These are phyloP conservation scores for Epizoanthus illoricatus DNA, from an alignment of 92 coral and sea anemone genomes.

Conservation along the genomic window DNA sequence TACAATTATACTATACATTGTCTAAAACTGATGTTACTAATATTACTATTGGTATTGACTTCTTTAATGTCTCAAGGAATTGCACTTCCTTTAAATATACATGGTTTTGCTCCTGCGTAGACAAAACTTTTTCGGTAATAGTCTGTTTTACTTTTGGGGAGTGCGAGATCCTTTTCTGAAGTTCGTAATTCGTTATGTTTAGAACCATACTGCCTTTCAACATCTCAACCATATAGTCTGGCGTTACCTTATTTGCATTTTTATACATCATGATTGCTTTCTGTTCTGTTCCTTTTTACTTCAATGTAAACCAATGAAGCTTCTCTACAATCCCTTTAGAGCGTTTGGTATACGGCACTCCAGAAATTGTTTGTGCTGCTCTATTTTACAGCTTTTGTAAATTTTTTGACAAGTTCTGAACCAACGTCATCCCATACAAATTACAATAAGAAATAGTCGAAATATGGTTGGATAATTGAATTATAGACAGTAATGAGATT, in stretches of 20 bases:
- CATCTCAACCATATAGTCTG: too few species aligned
- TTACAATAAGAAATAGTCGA: background rate
- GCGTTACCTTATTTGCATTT: too few species aligned
- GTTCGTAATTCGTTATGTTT: too few species aligned
- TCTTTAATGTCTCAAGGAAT: background rate
- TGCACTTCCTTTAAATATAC: background rate
- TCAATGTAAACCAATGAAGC: background rate
- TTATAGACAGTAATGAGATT: too few species aligned
- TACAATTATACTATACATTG: background rate
- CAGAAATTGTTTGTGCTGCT: background rate
- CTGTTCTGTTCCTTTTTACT: too few species aligned
- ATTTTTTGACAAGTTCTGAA: too few species aligned
- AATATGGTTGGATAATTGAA: background rate
- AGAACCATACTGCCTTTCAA: too few species aligned
- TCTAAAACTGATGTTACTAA: too few species aligned
- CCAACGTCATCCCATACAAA: background rate
- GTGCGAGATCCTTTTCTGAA: too few species aligned
- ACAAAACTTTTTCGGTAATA: too few species aligned
- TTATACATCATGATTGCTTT: too few species aligned
- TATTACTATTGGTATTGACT: background rate
- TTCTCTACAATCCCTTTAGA: background rate
- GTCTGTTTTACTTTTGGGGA: background rate
- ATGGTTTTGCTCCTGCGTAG: too few species aligned
- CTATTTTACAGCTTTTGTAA: background rate
- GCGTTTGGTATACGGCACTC: background rate